These are phyloP conservation scores for Eristalinus sepulchralis DNA, from an alignment of 2,888 invertebrate genomes.

Conservation along the genomic window DNA sequence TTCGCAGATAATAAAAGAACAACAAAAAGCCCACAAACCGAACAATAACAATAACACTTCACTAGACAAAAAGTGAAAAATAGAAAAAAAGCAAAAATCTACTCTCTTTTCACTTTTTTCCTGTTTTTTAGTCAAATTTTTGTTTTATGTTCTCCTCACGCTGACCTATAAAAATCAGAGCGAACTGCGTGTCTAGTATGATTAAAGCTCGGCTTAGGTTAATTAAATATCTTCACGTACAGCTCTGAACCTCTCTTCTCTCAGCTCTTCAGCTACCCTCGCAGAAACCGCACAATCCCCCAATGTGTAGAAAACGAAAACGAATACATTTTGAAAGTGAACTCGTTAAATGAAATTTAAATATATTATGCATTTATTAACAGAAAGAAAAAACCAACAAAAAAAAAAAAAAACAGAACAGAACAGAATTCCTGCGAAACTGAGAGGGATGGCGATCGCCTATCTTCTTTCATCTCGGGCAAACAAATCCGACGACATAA, in stretches of 20 bases:
- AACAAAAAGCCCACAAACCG: neutral
- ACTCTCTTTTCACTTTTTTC: constrained; percentile 18
- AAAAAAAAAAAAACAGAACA: neutral
- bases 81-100: constrained; percentile 6
- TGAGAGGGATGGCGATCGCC: neutral
- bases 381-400: neutral
- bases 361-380: constrained; percentile 13
- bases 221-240: constrained; percentile 64
- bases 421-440: neutral
- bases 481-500: neutral
- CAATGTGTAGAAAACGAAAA: constrained; percentile 49
- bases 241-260: neutral
- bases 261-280: neutral
- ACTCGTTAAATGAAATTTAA: constrained; percentile 24
- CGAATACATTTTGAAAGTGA: constrained; percentile 40
- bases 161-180: constrained; percentile 65
- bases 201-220: constrained; percentile 46
- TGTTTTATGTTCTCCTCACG: constrained; percentile 63
- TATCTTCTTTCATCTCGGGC: neutral
- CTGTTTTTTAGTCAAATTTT: constrained; percentile 33
- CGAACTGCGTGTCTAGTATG: constrained; percentile 59
- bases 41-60: constrained; percentile 31
- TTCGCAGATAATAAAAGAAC: constrained; percentile 37
- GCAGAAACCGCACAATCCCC: neutral
- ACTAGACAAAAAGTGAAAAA: neutral